Evolutionary conservation across 1,140 invertebrate genomes (phyloP), one percentile per base, ranked within the genome.

Genomic region (Diabrotica virgifera): DNA sequence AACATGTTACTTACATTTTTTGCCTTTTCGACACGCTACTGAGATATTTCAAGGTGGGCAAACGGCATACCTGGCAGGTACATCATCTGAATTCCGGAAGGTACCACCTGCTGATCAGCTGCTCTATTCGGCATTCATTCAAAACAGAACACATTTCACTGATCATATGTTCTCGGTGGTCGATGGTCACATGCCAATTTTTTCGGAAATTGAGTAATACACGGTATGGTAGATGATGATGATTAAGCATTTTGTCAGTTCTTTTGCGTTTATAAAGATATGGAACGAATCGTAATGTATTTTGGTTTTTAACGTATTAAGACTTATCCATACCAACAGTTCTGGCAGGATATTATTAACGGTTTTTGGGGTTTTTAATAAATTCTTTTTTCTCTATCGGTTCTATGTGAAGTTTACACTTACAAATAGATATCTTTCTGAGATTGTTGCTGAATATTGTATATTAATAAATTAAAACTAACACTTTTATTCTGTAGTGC

Each of bases 61-160:
- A 54, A 54, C 53, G 53, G 14, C 53, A 54, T 14, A 54, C 53
- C 53, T 54, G 13, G 53, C 53, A 50, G 53, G 53, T 54, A 54
- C 35, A 24, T 54, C 14, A 6, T 54, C 13, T 24, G 35, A 14
- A 54, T 54, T 54, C 53, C 53, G 4, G 35, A 50, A 12, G 53
- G 53, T 10, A 24, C 35, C 53, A 54, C 53, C 53, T 54, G 53
- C 53, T 14, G 53, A 54, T 54, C 53, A 54, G 53, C 53, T 54
- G 53, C 53, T 54, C 35, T n/a, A 14, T 10, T 9, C 53, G 53
- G 35, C 24, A 24, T 24, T 24, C 24, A n/a, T 54, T 9, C 10
- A n/a, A 10, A 54, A 54, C 13, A 54, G 35, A 54, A 13, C 13
- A 54, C 53, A 54, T 35, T 54, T 24, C 5, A 10, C 13, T 24